Conservation (phyloP, 2,888 invertebrate genomes). For the Cosmopolites sordidus region DNA sequence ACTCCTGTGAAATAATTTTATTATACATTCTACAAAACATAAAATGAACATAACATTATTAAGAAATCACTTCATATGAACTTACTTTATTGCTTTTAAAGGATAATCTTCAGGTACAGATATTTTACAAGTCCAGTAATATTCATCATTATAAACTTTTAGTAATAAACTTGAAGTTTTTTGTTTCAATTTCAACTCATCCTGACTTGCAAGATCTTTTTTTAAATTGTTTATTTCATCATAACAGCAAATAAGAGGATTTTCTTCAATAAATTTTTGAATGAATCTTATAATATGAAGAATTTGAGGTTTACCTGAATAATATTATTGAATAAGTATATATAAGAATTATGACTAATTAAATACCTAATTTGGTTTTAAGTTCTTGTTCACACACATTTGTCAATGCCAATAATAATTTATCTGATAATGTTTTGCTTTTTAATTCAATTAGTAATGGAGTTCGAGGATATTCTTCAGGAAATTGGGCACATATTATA, state of each 20-base stretch:
- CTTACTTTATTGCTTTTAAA: constrained; percentile 50
- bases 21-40: no score
- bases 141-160: constrained; percentile 56
- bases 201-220: constrained; percentile 48
- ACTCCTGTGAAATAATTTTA: no score
- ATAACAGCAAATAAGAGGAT: constrained; percentile 67
- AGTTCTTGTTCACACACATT: constrained; percentile 59
- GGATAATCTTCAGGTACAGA: constrained; percentile 65
- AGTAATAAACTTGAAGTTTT: constrained; percentile 59
- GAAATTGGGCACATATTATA: constrained; percentile 63
- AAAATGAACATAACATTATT: no score
- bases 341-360: no score
- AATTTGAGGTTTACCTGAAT: constrained; percentile 53
- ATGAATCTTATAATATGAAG: constrained; percentile 58
- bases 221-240: constrained; percentile 65
- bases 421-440: constrained; percentile 63
- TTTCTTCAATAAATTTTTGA: constrained; percentile 61
- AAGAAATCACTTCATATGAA: constrained; percentile 11
- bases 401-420: constrained; percentile 58
- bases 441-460: constrained; percentile 63
- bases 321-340: background rate
- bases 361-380: constrained; percentile 52
- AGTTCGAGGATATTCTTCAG: constrained; percentile 57
- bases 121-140: constrained; percentile 58
- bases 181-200: constrained; percentile 64